Evolutionary conservation across 1,140 invertebrate species (phyloP).

Genomic region (Telenomus remus): DNA sequence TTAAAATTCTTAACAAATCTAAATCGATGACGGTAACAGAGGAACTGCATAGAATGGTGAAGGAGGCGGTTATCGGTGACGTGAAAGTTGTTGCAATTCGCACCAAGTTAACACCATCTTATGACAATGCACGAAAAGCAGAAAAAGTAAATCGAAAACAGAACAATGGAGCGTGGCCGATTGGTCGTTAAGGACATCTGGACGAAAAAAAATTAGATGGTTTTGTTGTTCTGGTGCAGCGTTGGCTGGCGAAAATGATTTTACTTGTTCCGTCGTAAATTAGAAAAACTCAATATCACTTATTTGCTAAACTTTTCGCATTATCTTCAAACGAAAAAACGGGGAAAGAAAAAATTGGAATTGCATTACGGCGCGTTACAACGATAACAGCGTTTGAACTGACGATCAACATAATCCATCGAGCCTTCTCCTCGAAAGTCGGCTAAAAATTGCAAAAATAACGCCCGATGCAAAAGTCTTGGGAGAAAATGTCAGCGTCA

Average conservation of each 20-base stretch:
- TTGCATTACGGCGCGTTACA: not conserved
- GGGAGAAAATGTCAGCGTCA: conserved; percentile 42
- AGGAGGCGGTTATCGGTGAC: not conserved
- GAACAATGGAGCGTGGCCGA: conserved; percentile 25
- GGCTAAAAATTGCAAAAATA: conserved; percentile 37
- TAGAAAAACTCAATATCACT: conserved; percentile 6
- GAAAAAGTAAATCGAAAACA: conserved; percentile 27
- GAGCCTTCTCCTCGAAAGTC: conserved; percentile 5
- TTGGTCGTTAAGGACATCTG: conserved; percentile 41
- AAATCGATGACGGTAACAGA: too few species aligned
- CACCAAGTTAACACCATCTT: not conserved
- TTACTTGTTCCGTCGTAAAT: conserved; percentile 1
- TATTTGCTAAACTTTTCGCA: conserved; percentile 4
- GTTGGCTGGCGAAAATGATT: conserved; percentile 10
- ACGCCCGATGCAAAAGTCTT: conserved; percentile 42
- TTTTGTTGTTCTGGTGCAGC: conserved; percentile 8
- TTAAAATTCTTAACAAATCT: too few species aligned
- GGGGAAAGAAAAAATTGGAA: too few species aligned
- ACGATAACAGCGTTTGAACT: not conserved
- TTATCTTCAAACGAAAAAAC: not conserved
- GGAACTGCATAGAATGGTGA: too few species aligned
- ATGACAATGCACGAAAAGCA: conserved; percentile 1
- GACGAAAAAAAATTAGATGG: conserved; percentile 12
- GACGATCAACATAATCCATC: too few species aligned
- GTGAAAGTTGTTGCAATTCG: conserved; percentile 1